Percentiles rank a stretch among this genome's conserved stretches.
phyloP scores from a whole-genome alignment of 2,888 invertebrate species.

The Amiota communis region DNA sequence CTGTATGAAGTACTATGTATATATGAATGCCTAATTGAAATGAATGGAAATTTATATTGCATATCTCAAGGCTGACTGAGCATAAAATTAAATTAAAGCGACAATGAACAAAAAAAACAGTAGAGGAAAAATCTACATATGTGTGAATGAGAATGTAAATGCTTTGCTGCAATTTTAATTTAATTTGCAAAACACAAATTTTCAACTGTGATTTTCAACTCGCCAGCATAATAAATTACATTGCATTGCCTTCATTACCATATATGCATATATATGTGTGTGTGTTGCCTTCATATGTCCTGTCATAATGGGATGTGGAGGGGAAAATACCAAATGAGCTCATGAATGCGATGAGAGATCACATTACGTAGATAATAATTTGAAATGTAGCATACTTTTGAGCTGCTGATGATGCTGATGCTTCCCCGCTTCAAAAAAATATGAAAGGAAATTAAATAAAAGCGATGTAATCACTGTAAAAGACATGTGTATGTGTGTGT shows the following conservation, averaged over 20 bases:
- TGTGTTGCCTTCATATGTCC: background rate
- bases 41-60: slow-evolving; percentile 17
- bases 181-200: background rate
- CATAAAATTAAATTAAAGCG: too few relatives aligned
- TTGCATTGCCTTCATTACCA: background rate
- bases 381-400: background rate
- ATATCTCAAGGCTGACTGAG: slow-evolving; percentile 21
- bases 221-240: background rate
- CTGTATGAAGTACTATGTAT: too few relatives aligned
- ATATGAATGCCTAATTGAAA: background rate
- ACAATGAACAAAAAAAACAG: too few relatives aligned
- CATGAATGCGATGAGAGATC: too few relatives aligned
- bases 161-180: slow-evolving; percentile 20
- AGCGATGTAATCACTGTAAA: background rate
- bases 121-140: too few relatives aligned
- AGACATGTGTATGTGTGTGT: too few relatives aligned
- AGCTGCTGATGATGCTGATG: too few relatives aligned
- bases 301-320: background rate
- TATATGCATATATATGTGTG: background rate
- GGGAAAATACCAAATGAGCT: too few relatives aligned
- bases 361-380: background rate
- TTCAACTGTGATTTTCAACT: slow-evolving; percentile 18
- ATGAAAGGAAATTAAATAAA: background rate
- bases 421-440: background rate
- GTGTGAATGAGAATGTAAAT: background rate